Percentiles rank a stretch among this genome's conserved stretches.
These are phyloP conservation scores for Phyllopteryx taeniolatus DNA, from an alignment of 2,113 vertebrate species.

Conservation along the genomic window DNA sequence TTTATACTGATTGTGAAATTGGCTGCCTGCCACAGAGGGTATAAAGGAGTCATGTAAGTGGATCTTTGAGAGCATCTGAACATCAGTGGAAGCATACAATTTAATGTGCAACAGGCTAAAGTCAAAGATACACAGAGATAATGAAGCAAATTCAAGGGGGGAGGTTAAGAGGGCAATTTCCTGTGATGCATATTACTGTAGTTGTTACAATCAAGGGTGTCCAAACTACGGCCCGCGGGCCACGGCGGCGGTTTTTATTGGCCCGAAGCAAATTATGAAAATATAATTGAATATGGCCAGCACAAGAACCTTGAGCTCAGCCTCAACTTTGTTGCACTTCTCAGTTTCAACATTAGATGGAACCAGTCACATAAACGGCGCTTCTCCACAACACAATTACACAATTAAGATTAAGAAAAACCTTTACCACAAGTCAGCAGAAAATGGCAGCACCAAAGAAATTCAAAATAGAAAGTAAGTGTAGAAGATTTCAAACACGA, in stretches of 20 bases:
- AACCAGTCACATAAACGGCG: background rate
- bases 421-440: background rate
- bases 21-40: slow-evolving; percentile 17
- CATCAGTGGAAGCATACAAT: background rate
- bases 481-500: too few relatives aligned
- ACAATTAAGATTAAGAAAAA: background rate
- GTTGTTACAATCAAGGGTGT: too few relatives aligned
- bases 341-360: background rate
- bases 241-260: too few relatives aligned
- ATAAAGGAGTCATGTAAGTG: background rate
- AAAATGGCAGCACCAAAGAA: too few relatives aligned
- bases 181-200: too few relatives aligned
- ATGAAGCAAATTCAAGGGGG: too few relatives aligned
- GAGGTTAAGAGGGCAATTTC: too few relatives aligned
- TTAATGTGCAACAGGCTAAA: background rate
- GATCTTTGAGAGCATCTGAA: background rate
- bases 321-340: background rate
- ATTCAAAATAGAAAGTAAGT: too few relatives aligned
- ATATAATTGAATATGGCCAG: background rate
- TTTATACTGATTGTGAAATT: slow-evolving; percentile 7
- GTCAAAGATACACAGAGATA: background rate
- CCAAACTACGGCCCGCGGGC: too few relatives aligned
- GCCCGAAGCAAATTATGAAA: background rate
- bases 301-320: background rate
- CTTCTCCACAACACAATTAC: too few relatives aligned